Evolutionary conservation across 92 coral and sea anemone genomes (phyloP).

Genomic region (Nematostella vectensis): DNA sequence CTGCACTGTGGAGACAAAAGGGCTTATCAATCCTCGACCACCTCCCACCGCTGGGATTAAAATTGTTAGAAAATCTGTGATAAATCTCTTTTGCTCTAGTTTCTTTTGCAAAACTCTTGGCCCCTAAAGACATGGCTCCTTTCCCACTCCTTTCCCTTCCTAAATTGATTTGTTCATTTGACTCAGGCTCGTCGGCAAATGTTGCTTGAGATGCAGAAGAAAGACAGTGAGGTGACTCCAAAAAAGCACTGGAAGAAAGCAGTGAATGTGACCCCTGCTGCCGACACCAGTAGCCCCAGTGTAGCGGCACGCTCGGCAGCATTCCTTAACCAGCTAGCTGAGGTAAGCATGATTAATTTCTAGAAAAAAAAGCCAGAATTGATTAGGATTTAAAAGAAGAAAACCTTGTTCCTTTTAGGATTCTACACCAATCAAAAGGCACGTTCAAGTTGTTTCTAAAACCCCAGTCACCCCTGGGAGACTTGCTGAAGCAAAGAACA

Average conservation of each 20-base stretch:
- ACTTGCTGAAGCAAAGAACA: constrained; percentile 36
- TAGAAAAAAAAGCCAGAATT: neutral
- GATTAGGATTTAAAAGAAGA: neutral
- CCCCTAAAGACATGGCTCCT: no score
- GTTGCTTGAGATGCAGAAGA: constrained; percentile 67
- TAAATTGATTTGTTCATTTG: no score
- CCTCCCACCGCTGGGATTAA: no score
- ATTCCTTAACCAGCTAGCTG: constrained; percentile 20
- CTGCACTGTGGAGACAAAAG: no score
- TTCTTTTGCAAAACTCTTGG: no score
- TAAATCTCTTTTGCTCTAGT: no score
- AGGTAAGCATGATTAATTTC: neutral
- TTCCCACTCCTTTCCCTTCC: no score
- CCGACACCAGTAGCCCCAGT: constrained; percentile 54
- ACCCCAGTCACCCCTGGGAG: constrained; percentile 45
- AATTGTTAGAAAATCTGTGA: no score
- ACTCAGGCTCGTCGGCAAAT: constrained; percentile 64
- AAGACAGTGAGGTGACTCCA: constrained; percentile 53
- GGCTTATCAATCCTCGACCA: constrained; percentile 17
- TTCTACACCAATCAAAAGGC: no score
- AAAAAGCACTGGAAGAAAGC: constrained; percentile 78
- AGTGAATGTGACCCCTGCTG: constrained; percentile 13
- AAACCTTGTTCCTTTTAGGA: neutral
- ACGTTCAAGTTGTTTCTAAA: constrained; percentile 3
- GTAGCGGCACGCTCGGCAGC: constrained; percentile 65